A percentile compares a stretch with the other conserved stretches of the same genome.
phyloP scores from a whole-genome alignment of 2,113 vertebrate genomes.

The Gnathonemus longibarbis region DNA sequence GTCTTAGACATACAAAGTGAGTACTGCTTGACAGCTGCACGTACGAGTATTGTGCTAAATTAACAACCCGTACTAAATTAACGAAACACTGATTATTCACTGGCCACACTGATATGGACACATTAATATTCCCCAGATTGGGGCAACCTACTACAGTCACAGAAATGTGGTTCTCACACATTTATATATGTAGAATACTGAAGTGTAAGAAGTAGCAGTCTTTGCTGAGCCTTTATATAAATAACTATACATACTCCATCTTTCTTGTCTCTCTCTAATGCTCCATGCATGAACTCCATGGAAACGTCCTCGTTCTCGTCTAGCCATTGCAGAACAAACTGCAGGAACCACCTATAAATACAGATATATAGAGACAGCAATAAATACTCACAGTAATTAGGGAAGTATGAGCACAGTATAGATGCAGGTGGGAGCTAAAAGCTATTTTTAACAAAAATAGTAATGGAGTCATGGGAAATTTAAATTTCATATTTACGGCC shows the following conservation, averaged over 20 bases:
- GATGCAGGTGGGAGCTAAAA: neutral
- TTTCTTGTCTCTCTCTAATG: constrained; percentile 94
- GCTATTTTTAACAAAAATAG: neutral
- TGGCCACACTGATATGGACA: neutral
- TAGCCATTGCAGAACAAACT: constrained; percentile 96
- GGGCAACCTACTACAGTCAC: neutral
- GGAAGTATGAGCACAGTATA: neutral
- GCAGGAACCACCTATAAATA: constrained; percentile 82
- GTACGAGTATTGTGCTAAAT: neutral
- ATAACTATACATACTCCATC: constrained; percentile 77
- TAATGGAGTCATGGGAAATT: neutral
- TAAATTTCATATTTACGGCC: neutral
- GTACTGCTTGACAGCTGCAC: neutral
- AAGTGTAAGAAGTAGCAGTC: neutral
- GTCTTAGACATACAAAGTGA: neutral
- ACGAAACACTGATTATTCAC: neutral
- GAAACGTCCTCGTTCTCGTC: constrained; percentile 96
- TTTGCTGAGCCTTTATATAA: neutral
- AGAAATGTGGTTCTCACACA: neutral
- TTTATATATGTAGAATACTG: neutral
- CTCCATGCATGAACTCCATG: constrained; percentile 90
- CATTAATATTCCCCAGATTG: neutral
- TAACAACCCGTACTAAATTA: neutral
- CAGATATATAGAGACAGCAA: neutral
- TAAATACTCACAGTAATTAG: neutral